phyloP scores from a whole-genome alignment of 2,113 vertebrate species.

The Ictidomys tridecemlineatus region DNA sequence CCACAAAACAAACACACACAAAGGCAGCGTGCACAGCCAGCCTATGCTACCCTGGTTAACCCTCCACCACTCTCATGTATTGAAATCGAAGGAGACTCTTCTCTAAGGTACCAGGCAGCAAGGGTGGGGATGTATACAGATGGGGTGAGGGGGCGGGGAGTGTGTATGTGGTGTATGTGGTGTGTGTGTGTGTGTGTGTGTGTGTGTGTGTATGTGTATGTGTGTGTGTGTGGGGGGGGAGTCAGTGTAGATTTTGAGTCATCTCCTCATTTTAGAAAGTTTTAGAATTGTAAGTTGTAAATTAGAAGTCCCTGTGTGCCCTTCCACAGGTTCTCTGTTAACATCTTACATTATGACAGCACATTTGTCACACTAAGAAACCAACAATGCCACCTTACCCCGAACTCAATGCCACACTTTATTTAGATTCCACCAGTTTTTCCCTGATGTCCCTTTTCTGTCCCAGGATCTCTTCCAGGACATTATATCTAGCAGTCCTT shows the following conservation, averaged over 20 bases:
- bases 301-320: accelerated
- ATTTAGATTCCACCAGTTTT: background rate
- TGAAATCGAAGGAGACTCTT: no score
- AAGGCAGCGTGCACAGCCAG: background rate
- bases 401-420: accelerated
- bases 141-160: no score
- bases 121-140: background rate
- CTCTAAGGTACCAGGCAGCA: background rate
- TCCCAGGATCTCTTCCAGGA: background rate
- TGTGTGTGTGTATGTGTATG: background rate
- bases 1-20: background rate
- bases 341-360: background rate
- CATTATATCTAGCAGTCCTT: accelerated
- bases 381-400: accelerated
- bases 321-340: accelerated
- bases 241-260: background rate
- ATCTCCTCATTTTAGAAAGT: background rate
- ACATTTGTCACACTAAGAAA: accelerated
- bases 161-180: background rate
- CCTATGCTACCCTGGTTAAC: accelerated
- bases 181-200: accelerated
- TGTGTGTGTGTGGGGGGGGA: background rate
- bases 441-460: background rate
- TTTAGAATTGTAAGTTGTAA: background rate
- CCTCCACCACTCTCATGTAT: background rate